Evolutionary conservation across 2,113 vertebrate species (phyloP).

Genomic region (Pampusana beccarii): DNA sequence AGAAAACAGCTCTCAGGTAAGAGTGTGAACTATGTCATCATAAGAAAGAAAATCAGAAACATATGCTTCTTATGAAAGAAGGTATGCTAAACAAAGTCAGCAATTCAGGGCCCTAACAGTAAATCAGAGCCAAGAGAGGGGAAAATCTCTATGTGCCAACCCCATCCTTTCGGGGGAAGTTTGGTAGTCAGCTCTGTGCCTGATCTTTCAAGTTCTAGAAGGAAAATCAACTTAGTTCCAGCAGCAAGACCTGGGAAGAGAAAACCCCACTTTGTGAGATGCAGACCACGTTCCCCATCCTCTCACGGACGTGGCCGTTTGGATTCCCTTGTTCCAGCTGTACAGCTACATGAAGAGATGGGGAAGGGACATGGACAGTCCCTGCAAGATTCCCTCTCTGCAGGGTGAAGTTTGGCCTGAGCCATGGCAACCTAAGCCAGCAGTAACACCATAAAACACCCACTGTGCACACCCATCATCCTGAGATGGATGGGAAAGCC

Average conservation of each 20-base stretch:
- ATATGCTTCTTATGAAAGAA: conserved; percentile 6
- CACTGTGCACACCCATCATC: background rate
- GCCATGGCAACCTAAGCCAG: background rate
- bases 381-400: background rate
- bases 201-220: background rate
- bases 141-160: background rate
- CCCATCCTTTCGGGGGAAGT: background rate
- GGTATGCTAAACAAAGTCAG: conserved; percentile 17
- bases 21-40: conserved; percentile 32
- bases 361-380: background rate
- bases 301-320: background rate
- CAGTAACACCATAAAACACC: background rate
- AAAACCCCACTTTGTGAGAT: background rate
- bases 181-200: background rate
- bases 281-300: accelerated
- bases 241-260: background rate
- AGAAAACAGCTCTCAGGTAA: conserved; percentile 13
- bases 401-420: background rate
- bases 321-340: background rate
- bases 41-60: conserved; percentile 46
- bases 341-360: background rate
- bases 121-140: background rate
- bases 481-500: background rate
- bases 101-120: background rate
- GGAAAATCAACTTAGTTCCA: background rate